Percentiles rank a stretch among this genome's conserved stretches.
Evolutionary conservation across 1,140 invertebrate species (phyloP).

Genomic region (Atta texana): DNA sequence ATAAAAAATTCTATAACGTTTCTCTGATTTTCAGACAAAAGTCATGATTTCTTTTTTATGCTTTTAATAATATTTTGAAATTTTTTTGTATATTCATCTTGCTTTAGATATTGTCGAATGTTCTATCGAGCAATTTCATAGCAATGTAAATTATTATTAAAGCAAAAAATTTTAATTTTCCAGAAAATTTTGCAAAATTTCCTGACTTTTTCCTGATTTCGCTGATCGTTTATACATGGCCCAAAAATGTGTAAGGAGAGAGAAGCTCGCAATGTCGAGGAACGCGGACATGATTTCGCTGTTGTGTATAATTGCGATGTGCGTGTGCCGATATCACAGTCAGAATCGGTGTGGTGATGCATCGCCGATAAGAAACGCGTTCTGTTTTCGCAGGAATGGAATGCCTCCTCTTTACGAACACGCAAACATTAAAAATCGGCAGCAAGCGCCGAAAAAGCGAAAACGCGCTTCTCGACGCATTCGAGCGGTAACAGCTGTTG

Average conservation of each 20-base stretch:
- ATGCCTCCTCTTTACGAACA: slow-evolving; percentile 53
- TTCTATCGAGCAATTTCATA: too few relatives aligned
- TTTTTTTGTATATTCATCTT: too few relatives aligned
- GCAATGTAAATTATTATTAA: too few relatives aligned
- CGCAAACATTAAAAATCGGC: slow-evolving; percentile 72
- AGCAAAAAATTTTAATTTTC: too few relatives aligned
- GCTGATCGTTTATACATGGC: background rate
- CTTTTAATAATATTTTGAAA: too few relatives aligned
- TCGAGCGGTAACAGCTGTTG: slow-evolving; percentile 76
- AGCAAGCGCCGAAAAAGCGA: slow-evolving; percentile 57
- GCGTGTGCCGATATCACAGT: slow-evolving; percentile 18
- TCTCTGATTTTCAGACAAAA: too few relatives aligned
- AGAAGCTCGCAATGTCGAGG: background rate
- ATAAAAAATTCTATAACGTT: too few relatives aligned
- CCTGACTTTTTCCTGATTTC: too few relatives aligned
- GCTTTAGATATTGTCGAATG: too few relatives aligned
- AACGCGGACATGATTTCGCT: background rate
- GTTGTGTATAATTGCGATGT: background rate
- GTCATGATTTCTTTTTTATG: too few relatives aligned
- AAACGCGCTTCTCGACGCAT: slow-evolving; percentile 67
- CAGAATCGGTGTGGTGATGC: slow-evolving; percentile 1
- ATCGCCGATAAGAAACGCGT: slow-evolving; percentile 12
- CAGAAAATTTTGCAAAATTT: too few relatives aligned
- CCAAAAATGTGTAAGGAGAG: background rate
- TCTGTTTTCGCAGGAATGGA: slow-evolving; percentile 46